Percentiles rank a stretch among this genome's conserved stretches.
Evolutionary conservation across 37 sponge, comb jelly and placozoan species (phyloP).

Genomic region (Diacarnus erythraeanus): DNA sequence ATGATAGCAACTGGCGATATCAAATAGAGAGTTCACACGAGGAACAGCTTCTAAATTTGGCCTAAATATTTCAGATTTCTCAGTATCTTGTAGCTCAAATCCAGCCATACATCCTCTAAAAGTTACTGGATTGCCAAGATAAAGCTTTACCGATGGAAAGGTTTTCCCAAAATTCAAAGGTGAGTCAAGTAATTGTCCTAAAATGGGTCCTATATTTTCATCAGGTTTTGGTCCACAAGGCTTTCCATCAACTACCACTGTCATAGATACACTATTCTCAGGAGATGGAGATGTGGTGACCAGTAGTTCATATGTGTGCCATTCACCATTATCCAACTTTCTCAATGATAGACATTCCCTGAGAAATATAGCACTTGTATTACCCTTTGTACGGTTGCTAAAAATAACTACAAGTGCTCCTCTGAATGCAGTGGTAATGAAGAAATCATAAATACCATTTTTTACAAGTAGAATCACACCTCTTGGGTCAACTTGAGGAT

Average conservation of each 20-base stretch:
- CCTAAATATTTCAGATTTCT: not conserved
- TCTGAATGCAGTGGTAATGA: too few species aligned
- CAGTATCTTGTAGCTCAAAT: conserved; percentile 1
- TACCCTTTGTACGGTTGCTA: too few species aligned
- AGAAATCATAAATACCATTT: not conserved
- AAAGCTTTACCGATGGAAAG: not conserved
- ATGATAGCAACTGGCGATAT: not conserved
- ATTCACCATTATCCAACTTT: conserved; percentile 12
- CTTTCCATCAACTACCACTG: not conserved
- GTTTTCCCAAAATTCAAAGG: conserved; percentile 10
- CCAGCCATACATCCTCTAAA: conserved; percentile 29
- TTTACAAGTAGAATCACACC: not conserved
- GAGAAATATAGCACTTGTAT: too few species aligned
- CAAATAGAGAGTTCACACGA: not conserved
- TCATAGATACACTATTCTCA: not conserved
- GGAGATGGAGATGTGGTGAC: too few species aligned
- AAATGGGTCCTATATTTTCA: not conserved
- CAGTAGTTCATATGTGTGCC: conserved; percentile 19
- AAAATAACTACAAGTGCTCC: too few species aligned
- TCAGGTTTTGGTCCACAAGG: not conserved
- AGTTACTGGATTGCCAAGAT: not conserved
- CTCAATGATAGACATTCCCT: not conserved
- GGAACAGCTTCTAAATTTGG: conserved; percentile 19
- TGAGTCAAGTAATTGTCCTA: not conserved
- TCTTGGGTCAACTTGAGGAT: not conserved